Conservation (phyloP, 2,888 invertebrate genomes). For the Cryptocephalus primarius region DNA sequence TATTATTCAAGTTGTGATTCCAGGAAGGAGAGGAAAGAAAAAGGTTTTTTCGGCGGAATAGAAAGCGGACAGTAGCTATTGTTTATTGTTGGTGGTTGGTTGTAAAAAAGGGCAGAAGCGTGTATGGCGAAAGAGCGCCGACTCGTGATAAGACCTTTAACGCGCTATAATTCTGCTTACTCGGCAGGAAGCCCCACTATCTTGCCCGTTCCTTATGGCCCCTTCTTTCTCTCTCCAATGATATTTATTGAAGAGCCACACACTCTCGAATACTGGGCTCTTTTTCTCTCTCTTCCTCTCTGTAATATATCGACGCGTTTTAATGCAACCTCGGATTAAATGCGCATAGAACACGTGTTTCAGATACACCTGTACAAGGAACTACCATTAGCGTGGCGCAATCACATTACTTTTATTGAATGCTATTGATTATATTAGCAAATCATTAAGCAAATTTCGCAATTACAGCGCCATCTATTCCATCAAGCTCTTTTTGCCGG, state of each 20-base stretch:
- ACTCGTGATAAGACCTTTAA: constrained; percentile 12
- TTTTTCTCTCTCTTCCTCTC: too few relatives aligned
- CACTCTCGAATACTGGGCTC: too few relatives aligned
- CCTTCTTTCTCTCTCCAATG: background rate
- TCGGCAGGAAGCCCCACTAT: constrained; percentile 7
- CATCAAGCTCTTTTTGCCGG: too few relatives aligned
- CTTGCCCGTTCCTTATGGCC: constrained; percentile 3
- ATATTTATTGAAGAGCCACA: constrained; percentile 2
- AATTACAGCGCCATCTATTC: too few relatives aligned
- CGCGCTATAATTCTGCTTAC: constrained; percentile 11
- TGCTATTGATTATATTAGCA: too few relatives aligned
- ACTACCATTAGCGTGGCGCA: too few relatives aligned
- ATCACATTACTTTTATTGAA: too few relatives aligned
- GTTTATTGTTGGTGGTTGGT: constrained; percentile 10
- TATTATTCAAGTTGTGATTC: constrained; percentile 1
- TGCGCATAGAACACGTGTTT: too few relatives aligned
- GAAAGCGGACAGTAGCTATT: constrained; percentile 10
- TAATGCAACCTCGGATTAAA: too few relatives aligned
- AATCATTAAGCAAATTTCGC: too few relatives aligned
- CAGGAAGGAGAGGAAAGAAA: constrained; percentile 2
- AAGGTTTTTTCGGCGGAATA: constrained; percentile 2
- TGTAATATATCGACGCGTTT: too few relatives aligned
- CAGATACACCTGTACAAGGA: too few relatives aligned
- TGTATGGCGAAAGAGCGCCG: constrained; percentile 10
- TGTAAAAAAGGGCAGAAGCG: constrained; percentile 9